Evolutionary conservation across 2,113 vertebrate genomes (phyloP).

Genomic region (Hyperopisus bebe): DNA sequence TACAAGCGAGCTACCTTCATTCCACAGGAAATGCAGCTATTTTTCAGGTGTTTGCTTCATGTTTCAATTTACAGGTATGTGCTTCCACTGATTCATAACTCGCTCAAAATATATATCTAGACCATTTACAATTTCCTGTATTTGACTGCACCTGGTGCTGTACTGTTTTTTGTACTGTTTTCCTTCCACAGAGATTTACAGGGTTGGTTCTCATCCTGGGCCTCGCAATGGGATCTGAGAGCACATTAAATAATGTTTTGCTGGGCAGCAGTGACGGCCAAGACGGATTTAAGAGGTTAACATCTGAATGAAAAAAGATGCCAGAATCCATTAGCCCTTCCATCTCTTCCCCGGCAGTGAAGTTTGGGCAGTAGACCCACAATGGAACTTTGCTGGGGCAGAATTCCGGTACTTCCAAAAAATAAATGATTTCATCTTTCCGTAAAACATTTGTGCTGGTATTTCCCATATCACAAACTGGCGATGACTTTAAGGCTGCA

Average conservation of each 20-base stretch:
- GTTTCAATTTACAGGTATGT: neutral
- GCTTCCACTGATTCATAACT: neutral
- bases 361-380: neutral
- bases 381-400: neutral
- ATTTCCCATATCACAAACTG: neutral
- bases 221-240: neutral
- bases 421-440: neutral
- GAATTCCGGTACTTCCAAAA: neutral
- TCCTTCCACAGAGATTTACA: conserved; percentile 5
- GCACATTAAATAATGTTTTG: neutral
- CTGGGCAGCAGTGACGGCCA: neutral
- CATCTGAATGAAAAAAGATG: neutral
- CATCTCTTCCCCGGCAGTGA: neutral
- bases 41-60: neutral
- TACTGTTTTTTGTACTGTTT: neutral
- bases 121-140: neutral
- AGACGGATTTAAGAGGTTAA: neutral
- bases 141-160: neutral
- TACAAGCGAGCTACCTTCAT: neutral
- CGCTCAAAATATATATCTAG: neutral
- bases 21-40: neutral
- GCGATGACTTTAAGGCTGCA: neutral
- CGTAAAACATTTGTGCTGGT: neutral
- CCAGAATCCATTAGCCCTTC: neutral
- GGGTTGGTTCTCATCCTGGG: neutral